Evolutionary conservation across 2,113 vertebrate species (phyloP), one percentile per base, ranked within the genome.

Genomic region (Petroica traversi): DNA sequence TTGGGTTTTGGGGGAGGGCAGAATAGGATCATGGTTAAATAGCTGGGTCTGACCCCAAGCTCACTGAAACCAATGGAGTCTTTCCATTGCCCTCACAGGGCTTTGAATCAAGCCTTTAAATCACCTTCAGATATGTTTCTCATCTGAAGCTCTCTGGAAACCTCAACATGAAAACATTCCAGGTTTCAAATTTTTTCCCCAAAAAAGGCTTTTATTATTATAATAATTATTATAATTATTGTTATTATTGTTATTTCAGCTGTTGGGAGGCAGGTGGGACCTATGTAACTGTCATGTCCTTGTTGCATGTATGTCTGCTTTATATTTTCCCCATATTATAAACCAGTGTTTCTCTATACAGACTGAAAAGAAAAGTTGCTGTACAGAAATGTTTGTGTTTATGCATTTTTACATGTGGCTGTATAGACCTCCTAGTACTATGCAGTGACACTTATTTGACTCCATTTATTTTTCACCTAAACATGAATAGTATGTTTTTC

Each of bases 131-230:
- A 95, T 91, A 88, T 18, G 49, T 95, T 94, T 96, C 59, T 83
- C 82, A 91, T 97, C 95, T 96, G 96, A 95, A 92, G 92, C 43
- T 95, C 63, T 96, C 88, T 96, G 95, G 97, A 97, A 98, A 97
- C 97, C 97, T 98, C 97, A 96, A n/a, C 59, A 94, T 92, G 88
- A 96, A 97, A 97, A 97, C 98, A 98, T 98, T 98, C 97, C 98
- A 96, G 97, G 97, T 97, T 98, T 96, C 97, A 94, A 92, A 36
- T 55, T 49, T 92, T 95, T 93, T 88, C 85, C 83, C 76, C 4
- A 9, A 76, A 74, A 95, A 97, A 91, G 82, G 77, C 88, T 92
- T 91, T 95, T 95, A 92, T 93, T 94, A 94, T 90, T 88, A 26
- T 75, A 55, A 23, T 67, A 69, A 58, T 95, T 81, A 54, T 87